Evolutionary conservation across 35 echinoderm and acorn worm genomes (phyloP).

Genomic region (Amphiura filiformis): DNA sequence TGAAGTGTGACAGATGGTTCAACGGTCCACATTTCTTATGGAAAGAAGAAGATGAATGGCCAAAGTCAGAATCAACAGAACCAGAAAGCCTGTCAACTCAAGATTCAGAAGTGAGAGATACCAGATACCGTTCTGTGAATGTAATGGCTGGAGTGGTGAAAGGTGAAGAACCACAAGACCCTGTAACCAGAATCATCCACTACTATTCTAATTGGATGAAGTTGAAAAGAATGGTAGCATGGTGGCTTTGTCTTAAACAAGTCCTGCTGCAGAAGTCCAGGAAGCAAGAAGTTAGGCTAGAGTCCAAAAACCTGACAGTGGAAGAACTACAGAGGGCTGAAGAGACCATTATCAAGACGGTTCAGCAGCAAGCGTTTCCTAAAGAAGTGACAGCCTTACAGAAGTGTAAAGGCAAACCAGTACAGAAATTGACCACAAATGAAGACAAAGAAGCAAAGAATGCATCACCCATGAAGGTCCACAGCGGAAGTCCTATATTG

Average conservation of each 20-base stretch:
- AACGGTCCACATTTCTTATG: background rate
- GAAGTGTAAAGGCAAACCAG: background rate
- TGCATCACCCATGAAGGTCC: background rate
- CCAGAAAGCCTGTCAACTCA: background rate
- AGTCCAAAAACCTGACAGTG: background rate
- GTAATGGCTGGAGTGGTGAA: background rate
- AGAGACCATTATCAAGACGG: background rate
- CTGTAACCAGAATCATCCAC: background rate
- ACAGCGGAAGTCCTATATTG: too few species aligned
- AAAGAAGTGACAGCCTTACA: constrained; percentile 18
- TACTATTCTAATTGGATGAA: constrained; percentile 27
- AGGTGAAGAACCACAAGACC: background rate
- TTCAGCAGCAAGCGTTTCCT: background rate
- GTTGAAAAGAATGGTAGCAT: constrained; percentile 5
- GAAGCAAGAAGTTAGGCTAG: background rate
- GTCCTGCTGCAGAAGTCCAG: background rate
- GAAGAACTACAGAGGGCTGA: constrained; percentile 40
- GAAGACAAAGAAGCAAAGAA: background rate
- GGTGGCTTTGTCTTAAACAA: constrained; percentile 13
- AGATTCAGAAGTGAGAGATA: background rate
- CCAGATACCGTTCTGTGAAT: too few species aligned
- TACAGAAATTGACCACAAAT: background rate
- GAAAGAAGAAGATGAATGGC: background rate
- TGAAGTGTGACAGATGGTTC: background rate
- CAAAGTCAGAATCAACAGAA: background rate